Base-by-base conservation (phyloP, 2,797 vertebrate species). In the Urocyon cinereoargenteus region DNA sequence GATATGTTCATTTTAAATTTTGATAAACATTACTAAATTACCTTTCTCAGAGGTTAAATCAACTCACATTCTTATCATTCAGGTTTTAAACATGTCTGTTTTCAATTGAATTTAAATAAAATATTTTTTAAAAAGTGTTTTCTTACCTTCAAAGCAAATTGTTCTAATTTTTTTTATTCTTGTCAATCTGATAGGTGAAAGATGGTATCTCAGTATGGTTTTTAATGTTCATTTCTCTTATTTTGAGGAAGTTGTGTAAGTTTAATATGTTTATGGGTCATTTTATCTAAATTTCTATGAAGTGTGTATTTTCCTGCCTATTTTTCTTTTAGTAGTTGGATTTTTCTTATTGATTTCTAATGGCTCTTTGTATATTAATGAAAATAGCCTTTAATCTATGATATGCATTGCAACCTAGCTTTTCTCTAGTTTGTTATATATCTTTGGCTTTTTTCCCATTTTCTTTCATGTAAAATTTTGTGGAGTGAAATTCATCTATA, bases 321-420 rank as follows among this genome's bases (percentile, higher is more conserved):
- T 75, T 73, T 96, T 78, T 91, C 21, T 75, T 89, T 91, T 81
- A 57, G 45, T 81, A 89, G 31, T 59, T 95, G n/a, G 4, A 24
- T 75, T 94, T 96, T 93, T 90, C 66, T 85, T 81, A 79, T 40
- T 96, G 73, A 93, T 94, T 97, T 94, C 49, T 66, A 95, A 91
- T 31, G 72, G 45, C 40, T 93, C 26, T 97, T 90, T 86, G 45
- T 40, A 61, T 94, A 61, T 62, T 96, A 89, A 70, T 61, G 22
- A 91, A 93, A 84, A 57, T 64, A 78, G 18, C 49, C 49, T 62
- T 92, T 85, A 51, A 11, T 73, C 21, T 93, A 31, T 34, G 62
- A 36, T 90, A 85, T 28, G 4, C 81, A 88, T 87, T 90, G 16
- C 40, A 84, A 49, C 8, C 40, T 94, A 75, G 40, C 75, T 97